These are phyloP conservation scores for Hydraecia micacea DNA, from an alignment of 2,888 invertebrate species.

Conservation along the genomic window DNA sequence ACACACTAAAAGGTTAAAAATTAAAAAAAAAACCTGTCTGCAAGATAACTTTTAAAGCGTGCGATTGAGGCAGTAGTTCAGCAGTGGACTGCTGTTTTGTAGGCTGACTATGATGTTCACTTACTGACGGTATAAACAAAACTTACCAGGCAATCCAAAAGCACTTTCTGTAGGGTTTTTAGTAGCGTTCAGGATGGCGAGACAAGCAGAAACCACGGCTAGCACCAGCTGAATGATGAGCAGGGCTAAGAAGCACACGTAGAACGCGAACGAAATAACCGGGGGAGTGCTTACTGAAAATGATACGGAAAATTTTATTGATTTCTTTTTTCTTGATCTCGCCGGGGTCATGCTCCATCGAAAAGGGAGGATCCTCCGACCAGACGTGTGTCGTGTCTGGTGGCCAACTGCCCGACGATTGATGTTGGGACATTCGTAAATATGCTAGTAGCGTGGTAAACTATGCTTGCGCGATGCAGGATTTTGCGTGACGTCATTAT, in stretches of 20 bases:
- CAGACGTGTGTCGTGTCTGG: background rate
- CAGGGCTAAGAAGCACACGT: constrained; percentile 76
- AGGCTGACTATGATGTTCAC: background rate
- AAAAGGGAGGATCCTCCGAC: background rate
- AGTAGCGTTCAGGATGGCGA: constrained; percentile 85
- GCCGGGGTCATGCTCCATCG: background rate
- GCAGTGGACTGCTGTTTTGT: background rate
- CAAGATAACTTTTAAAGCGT: background rate
- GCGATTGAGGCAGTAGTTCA: background rate
- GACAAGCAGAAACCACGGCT: constrained; percentile 73
- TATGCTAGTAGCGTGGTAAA: background rate
- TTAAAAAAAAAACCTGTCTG: background rate
- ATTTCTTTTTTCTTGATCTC: too few relatives aligned
- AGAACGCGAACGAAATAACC: constrained; percentile 81
- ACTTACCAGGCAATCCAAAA: constrained; percentile 84
- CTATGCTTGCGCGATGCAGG: background rate
- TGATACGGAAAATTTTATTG: background rate
- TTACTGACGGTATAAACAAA: background rate
- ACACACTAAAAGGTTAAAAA: background rate
- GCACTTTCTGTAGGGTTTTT: constrained; percentile 86
- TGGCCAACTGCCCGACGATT: background rate
- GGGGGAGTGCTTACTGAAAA: constrained; percentile 76
- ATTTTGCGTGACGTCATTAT: background rate
- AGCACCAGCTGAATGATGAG: constrained; percentile 78
- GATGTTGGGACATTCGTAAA: background rate